Evolutionary conservation across 2,797 vertebrate genomes (phyloP).

Genomic region (Xerus rutilus): DNA sequence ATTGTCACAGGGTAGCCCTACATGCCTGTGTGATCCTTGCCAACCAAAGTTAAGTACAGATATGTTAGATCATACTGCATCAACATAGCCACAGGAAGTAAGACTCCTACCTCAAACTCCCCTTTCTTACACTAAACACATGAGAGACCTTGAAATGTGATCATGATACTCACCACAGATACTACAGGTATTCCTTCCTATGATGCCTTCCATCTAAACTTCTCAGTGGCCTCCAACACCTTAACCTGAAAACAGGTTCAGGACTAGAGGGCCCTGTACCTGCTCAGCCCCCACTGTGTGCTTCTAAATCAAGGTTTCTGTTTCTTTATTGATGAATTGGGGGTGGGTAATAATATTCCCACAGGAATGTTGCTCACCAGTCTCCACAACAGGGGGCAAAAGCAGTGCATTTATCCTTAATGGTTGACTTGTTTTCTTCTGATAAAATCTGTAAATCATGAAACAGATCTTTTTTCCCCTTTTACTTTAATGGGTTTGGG

Average conservation of each 20-base stretch:
- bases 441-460: constrained; percentile 12
- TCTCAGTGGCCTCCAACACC: neutral
- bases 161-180: neutral
- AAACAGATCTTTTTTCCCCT: neutral
- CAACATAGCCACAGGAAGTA: neutral
- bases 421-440: neutral
- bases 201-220: rapidly evolving
- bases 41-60: neutral
- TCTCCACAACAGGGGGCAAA: neutral
- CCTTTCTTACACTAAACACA: neutral
- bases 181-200: rapidly evolving
- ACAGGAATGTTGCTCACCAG: neutral
- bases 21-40: rapidly evolving
- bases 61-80: neutral
- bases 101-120: neutral
- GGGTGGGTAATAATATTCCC: neutral
- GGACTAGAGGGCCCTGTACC: neutral
- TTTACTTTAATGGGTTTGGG: constrained; percentile 42
- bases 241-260: neutral
- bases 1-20: neutral
- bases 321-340: neutral
- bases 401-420: neutral
- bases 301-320: neutral
- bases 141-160: neutral
- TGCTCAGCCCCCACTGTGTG: neutral